These are phyloP conservation scores for Solenodon paradoxus DNA, from an alignment of 2,113 vertebrate species.

Conservation along the genomic window DNA sequence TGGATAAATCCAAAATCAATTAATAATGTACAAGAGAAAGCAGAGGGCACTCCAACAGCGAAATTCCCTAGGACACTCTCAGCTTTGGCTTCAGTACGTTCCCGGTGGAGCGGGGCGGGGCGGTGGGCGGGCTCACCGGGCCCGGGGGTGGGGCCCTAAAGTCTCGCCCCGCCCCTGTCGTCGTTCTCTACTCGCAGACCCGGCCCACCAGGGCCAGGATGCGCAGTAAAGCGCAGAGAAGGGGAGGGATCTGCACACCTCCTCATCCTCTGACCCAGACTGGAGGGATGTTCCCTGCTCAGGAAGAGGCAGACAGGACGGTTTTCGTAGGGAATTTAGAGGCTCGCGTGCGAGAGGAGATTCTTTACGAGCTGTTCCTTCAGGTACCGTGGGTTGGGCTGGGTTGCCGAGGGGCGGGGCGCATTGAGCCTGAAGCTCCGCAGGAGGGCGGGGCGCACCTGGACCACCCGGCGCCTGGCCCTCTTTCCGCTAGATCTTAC, in stretches of 20 bases:
- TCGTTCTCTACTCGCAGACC: accelerated
- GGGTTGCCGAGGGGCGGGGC: background rate
- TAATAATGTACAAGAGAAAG: background rate
- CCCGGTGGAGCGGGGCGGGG: background rate
- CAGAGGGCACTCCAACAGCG: accelerated
- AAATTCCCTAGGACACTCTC: background rate
- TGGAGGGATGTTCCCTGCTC: constrained; percentile 67
- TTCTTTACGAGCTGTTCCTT: constrained; percentile 89
- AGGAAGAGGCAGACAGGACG: constrained; percentile 81
- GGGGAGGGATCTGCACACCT: background rate
- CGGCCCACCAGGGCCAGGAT: background rate
- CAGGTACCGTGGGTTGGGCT: constrained; percentile 80
- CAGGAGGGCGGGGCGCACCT: background rate
- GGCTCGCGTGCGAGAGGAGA: constrained; percentile 86
- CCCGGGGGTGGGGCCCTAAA: accelerated
- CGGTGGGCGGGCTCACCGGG: background rate
- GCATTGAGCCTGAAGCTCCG: background rate
- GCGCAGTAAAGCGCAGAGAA: background rate
- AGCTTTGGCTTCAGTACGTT: background rate
- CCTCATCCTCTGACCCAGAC: background rate
- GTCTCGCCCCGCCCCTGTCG: background rate
- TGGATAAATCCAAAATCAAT: background rate
- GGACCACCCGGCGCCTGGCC: background rate
- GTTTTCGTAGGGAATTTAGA: constrained; percentile 89
- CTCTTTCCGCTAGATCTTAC: background rate